Percentiles rank a stretch among this genome's conserved stretches.
Conservation (phyloP, 2,113 vertebrate species). For the Eulacestoma nigropectus region DNA sequence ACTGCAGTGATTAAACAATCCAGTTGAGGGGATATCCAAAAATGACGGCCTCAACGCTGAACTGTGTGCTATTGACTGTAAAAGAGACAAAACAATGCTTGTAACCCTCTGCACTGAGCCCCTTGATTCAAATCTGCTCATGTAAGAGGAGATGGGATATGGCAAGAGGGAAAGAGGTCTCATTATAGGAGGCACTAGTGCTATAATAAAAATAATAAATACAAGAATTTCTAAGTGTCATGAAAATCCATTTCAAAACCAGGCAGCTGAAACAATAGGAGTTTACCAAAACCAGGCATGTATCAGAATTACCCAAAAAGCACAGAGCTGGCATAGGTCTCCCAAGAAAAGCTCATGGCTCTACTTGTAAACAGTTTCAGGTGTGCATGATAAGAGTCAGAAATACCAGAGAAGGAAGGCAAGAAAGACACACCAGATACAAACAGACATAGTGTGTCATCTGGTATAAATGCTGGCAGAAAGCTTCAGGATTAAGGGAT, state of each 20-base stretch:
- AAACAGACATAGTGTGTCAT: neutral
- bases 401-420: neutral
- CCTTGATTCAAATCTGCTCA: neutral
- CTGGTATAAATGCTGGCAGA: neutral
- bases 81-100: neutral
- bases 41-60: accelerated
- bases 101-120: neutral
- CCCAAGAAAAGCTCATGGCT: neutral
- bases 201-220: neutral
- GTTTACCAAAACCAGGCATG: neutral
- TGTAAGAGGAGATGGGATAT: neutral
- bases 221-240: neutral
- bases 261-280: neutral
- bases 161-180: neutral
- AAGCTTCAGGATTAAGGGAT: neutral
- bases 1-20: neutral
- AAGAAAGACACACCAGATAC: neutral
- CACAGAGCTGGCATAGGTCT: neutral
- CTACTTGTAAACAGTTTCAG: neutral
- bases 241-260: neutral
- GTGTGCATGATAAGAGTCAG: neutral
- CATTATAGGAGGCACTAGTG: neutral
- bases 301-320: neutral
- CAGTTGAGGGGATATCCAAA: neutral
- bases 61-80: neutral